A percentile compares a stretch with the other conserved stretches of the same genome.
Conservation (phyloP, 2,888 invertebrate species). For the Leptura quadrifasciata region DNA sequence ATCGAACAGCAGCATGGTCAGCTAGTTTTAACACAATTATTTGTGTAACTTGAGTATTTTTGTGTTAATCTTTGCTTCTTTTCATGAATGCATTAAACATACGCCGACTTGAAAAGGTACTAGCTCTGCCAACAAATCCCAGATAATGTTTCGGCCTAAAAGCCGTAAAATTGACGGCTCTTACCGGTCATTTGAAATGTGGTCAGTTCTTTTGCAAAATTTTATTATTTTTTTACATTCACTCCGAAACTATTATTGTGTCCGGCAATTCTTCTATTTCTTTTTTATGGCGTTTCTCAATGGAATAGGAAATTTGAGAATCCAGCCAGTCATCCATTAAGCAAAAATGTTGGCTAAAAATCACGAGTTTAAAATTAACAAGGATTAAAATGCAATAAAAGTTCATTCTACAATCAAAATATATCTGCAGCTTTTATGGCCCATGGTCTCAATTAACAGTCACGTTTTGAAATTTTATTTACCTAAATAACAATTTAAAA, state of each 20-base stretch:
- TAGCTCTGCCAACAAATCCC: conserved; percentile 39
- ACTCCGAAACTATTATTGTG: conserved; percentile 46
- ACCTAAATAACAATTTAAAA: conserved; percentile 23
- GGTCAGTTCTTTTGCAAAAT: conserved; percentile 51
- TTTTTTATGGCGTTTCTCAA: conserved; percentile 51
- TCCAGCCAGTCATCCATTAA: conserved; percentile 49
- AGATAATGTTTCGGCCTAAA: conserved; percentile 42
- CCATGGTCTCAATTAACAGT: conserved; percentile 43
- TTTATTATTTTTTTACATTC: conserved; percentile 47
- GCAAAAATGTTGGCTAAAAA: conserved; percentile 47
- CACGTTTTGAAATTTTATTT: conserved; percentile 46
- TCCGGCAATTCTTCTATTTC: conserved; percentile 46
- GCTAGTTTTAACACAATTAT: conserved; percentile 56
- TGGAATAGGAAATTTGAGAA: conserved; percentile 52
- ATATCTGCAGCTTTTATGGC: conserved; percentile 43
- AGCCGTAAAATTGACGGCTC: conserved; percentile 45
- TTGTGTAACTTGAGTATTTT: conserved; percentile 55
- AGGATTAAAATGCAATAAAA: conserved; percentile 56
- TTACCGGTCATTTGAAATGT: conserved; percentile 47
- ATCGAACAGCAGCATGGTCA: conserved; percentile 27
- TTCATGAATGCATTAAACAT: conserved; percentile 50
- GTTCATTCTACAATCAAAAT: conserved; percentile 23
- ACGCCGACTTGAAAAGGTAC: conserved; percentile 52
- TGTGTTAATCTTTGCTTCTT: conserved; percentile 50
- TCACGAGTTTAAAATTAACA: conserved; percentile 53